Evolutionary conservation across 2,113 vertebrate species (phyloP).

Genomic region (Hypocryptadius cinnamomeus): DNA sequence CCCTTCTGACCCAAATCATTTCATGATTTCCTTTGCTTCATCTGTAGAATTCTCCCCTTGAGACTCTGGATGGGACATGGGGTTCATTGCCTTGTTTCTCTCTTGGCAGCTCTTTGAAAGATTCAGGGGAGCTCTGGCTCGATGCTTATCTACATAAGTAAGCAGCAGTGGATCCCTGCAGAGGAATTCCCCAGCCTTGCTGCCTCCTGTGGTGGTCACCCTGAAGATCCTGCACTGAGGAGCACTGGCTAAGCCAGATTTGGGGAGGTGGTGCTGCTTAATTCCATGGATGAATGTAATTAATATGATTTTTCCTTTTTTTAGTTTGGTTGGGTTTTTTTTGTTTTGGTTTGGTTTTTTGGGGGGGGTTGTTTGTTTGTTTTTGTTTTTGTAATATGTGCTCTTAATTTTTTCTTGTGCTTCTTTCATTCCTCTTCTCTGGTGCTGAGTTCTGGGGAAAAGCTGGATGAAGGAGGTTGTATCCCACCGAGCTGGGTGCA

Average conservation of each 20-base stretch:
- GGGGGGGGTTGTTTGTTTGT: too few relatives aligned
- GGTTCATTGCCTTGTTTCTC: neutral
- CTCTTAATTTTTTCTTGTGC: conserved; percentile 9
- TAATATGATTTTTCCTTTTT: neutral
- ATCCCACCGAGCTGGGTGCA: neutral
- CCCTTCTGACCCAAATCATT: neutral
- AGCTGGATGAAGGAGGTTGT: neutral
- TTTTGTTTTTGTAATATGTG: neutral
- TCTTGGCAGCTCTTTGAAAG: conserved; percentile 74
- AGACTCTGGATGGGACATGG: neutral
- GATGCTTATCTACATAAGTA: conserved; percentile 80
- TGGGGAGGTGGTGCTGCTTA: neutral
- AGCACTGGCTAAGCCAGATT: conserved; percentile 11
- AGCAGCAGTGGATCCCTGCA: neutral
- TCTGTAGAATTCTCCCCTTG: neutral
- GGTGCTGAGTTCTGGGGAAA: neutral
- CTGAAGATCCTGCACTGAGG: neutral
- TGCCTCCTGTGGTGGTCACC: conserved; percentile 2
- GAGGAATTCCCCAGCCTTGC: neutral
- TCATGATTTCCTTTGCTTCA: neutral
- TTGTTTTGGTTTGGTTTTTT: neutral
- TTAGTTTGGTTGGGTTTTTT: neutral
- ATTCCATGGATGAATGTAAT: conserved; percentile 21
- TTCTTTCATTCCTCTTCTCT: conserved; percentile 7
- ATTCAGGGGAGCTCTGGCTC: conserved; percentile 80